Base-by-base conservation (phyloP, 2,797 vertebrate genomes). In the Macrochelys suwanniensis region DNA sequence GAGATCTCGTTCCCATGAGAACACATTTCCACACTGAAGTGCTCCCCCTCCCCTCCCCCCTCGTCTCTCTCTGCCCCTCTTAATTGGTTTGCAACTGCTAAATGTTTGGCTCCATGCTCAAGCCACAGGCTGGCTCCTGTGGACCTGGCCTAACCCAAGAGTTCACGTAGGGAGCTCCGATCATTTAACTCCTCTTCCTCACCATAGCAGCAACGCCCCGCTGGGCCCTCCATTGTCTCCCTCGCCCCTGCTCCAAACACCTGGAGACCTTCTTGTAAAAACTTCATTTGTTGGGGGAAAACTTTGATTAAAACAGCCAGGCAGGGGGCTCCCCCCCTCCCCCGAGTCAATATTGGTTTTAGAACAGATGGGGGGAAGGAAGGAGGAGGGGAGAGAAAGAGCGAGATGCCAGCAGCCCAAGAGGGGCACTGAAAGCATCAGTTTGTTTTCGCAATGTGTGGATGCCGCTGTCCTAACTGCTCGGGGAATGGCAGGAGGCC, bases 191-290 rank as follows among this genome's bases (percentile, higher is more conserved):
- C 74, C 90, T 89, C 74, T 10, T 76, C 59, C 86, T 88, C 31
- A 54, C 95, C 96, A 45, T 31, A 50, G 93, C 96, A 92, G 96
- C 97, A 23, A 82, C 50, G 87, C 56, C 94, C 94, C 1, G 76
- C 93, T n/a, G 90, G 8, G 80, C 33, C 0, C 21, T 33, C 89
- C 95, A 91, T 97, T 96, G 96, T 97, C 83, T 84, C 80, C 87
- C 16, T 37, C 85, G 81, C 88, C 21, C 82, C 92, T 10, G 5
- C 57, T 86, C 23, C 1, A 11, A 88, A 95, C 94, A 97, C 97
- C 97, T 96, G 93, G 95, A 96, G 96, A 96, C 94, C 97, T 89
- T 80, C 96, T 91, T 79, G 96, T 86, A 88, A 95, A 97, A 95
- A 84, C 95, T 96, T 97, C 95, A 93, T 96, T 97, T 93, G 82